phyloP scores from a whole-genome alignment of 2,113 vertebrate species.

The Alaudala cheleensis region DNA sequence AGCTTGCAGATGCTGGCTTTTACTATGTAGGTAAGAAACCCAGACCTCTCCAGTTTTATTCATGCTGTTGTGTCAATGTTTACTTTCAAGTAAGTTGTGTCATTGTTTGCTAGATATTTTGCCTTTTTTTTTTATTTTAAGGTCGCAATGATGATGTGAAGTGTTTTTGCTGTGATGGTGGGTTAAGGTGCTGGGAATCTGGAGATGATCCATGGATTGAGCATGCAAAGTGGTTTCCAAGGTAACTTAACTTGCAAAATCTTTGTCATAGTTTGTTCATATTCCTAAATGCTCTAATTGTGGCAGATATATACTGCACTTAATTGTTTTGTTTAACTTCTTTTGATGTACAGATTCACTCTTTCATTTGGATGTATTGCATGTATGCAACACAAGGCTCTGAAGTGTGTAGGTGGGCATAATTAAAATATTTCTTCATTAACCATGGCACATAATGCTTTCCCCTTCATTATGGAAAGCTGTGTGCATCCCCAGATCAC shows the following conservation, averaged over 20 bases:
- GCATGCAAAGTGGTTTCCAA: constrained; percentile 98
- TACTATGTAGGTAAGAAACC: constrained; percentile 91
- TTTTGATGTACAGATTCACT: not conserved
- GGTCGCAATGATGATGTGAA: constrained; percentile 96
- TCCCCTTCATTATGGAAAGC: not conserved
- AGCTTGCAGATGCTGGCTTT: constrained; percentile 94
- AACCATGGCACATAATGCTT: not conserved
- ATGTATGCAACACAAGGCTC: not conserved
- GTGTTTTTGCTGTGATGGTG: constrained; percentile 97
- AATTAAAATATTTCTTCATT: not conserved
- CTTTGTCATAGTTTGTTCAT: not conserved
- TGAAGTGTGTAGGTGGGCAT: not conserved
- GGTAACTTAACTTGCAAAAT: constrained; percentile 78
- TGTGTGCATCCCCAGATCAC: not conserved
- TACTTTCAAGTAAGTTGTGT: not conserved
- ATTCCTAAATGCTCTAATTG: not conserved
- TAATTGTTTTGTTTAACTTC: not conserved
- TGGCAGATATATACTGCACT: not conserved
- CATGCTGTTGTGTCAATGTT: not conserved
- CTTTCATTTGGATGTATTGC: not conserved
- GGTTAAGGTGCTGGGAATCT: constrained; percentile 95
- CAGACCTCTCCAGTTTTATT: not conserved
- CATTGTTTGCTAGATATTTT: not conserved
- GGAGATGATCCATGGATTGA: constrained; percentile 98
- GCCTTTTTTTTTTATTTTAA: constrained; percentile 21